These are phyloP conservation scores for Parambassis ranga DNA, from an alignment of 2,797 vertebrate species.

Conservation along the genomic window DNA sequence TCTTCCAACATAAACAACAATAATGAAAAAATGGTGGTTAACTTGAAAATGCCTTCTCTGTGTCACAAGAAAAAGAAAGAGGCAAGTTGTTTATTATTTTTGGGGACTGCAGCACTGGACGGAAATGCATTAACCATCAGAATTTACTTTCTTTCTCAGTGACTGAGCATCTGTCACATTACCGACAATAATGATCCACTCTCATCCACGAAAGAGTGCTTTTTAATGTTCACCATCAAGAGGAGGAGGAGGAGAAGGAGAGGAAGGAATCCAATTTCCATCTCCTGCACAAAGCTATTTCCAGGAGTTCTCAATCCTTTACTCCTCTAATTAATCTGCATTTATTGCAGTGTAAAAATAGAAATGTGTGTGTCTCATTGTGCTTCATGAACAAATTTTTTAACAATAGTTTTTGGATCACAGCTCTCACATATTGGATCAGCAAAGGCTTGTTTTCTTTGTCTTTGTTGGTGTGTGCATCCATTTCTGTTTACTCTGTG, in stretches of 20 bases:
- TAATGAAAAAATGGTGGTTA: too few species aligned
- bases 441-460: slow-evolving; percentile 1
- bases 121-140: not conserved
- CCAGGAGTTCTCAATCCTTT: slow-evolving; percentile 45
- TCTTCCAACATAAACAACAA: too few species aligned
- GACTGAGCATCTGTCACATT: slow-evolving; percentile 38
- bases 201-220: slow-evolving; percentile 27
- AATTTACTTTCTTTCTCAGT: slow-evolving; percentile 1
- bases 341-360: slow-evolving; percentile 56
- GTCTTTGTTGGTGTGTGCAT: not conserved
- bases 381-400: slow-evolving; percentile 3
- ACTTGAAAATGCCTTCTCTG: not conserved
- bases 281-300: slow-evolving; percentile 53
- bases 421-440: not conserved
- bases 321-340: slow-evolving; percentile 56
- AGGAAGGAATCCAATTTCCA: slow-evolving; percentile 52
- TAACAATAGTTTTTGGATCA: not conserved
- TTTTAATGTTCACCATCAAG: slow-evolving; percentile 58
- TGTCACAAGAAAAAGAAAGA: not conserved
- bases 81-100: not conserved
- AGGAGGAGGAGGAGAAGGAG: not conserved
- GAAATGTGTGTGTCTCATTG: slow-evolving; percentile 7
- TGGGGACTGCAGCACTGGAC: not conserved
- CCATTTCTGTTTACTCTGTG: slow-evolving; percentile 10
- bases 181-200: slow-evolving; percentile 33